phyloP scores from a whole-genome alignment of 1,140 invertebrate species.

The Drosophila ohnishii region DNA sequence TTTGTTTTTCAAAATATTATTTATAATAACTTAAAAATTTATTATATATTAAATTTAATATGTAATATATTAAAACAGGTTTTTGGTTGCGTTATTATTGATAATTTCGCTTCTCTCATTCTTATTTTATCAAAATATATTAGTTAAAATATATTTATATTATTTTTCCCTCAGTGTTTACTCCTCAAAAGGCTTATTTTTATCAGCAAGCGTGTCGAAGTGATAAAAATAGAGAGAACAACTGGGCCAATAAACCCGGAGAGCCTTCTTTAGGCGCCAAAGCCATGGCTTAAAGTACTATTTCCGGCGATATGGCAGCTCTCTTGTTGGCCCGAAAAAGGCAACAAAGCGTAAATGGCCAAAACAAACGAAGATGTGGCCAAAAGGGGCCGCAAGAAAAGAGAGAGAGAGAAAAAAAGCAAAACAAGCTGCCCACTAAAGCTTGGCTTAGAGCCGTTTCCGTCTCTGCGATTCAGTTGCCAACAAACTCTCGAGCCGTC shows the following conservation, averaged over 20 bases:
- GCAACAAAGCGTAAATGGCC: constrained; percentile 30
- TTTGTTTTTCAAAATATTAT: too few species aligned
- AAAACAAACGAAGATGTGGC: constrained; percentile 72
- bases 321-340: background rate
- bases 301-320: constrained; percentile 49
- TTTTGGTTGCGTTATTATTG: too few species aligned
- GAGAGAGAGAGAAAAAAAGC: constrained; percentile 14
- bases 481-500: constrained; percentile 66
- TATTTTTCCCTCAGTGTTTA: background rate
- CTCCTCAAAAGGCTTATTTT: constrained; percentile 31
- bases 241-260: background rate
- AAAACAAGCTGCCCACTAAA: constrained; percentile 35
- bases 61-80: too few species aligned
- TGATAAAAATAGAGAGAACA: constrained; percentile 25
- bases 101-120: background rate
- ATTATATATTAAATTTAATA: background rate
- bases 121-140: too few species aligned
- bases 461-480: constrained; percentile 51
- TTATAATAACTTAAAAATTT: too few species aligned
- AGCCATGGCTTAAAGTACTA: constrained; percentile 21
- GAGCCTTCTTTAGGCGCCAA: constrained; percentile 27
- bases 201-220: constrained; percentile 46
- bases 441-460: constrained; percentile 54
- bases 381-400: constrained; percentile 53
- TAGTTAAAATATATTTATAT: background rate